Base-by-base conservation (phyloP, 1,140 invertebrate genomes). In the Ips nitidus region DNA sequence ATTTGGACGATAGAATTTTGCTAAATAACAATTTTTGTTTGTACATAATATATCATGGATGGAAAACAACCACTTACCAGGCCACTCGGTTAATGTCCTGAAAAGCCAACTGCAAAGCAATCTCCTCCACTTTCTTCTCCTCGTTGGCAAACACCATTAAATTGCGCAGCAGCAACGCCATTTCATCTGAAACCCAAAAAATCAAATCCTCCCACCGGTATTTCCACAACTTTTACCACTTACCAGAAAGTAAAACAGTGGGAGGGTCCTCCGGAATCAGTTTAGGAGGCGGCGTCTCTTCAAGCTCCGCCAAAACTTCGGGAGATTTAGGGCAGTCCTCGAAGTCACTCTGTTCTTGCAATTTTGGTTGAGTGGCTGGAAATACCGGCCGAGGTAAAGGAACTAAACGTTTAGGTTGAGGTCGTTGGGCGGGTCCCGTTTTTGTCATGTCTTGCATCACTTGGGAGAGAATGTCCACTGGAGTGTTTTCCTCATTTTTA, bases 101-200 rank as follows among this genome's bases (percentile, higher is more conserved):
- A 58, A 22, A 50, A 8, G 39, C 22, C 39, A 55, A 55, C 56
- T 66, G n/a, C n/a, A 41, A 41, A 39, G 37, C 63, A 56, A 41
- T 22, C 41, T 66, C 52, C 22, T 22, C 56, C 2, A 72, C 52
- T 6, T 70, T 71, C 47, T 73, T 65, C 37, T 71, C 67, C 52
- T 77, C 74, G 45, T 59, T 68, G 2, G 74, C 62, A 67, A 66
- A 75, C 43, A 64, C 41, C 61, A 76, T 70, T 7, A 76, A 52
- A 61, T 75, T 72, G 6, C 72, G 60, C 36, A 77, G 62, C 5
- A 76, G 61, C n/a, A 56, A 4, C 37, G 50, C 56, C 22, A 72
- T 69, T 66, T 75, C 74, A 55, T 22, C 75, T 76, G 61, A 61
- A 75, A 75, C n/a, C 22, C 22, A 22, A 22, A 22, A 63, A 36